Evolutionary conservation across 2,888 invertebrate genomes (phyloP).

Genomic region (Anoplius nigerrimus): DNA sequence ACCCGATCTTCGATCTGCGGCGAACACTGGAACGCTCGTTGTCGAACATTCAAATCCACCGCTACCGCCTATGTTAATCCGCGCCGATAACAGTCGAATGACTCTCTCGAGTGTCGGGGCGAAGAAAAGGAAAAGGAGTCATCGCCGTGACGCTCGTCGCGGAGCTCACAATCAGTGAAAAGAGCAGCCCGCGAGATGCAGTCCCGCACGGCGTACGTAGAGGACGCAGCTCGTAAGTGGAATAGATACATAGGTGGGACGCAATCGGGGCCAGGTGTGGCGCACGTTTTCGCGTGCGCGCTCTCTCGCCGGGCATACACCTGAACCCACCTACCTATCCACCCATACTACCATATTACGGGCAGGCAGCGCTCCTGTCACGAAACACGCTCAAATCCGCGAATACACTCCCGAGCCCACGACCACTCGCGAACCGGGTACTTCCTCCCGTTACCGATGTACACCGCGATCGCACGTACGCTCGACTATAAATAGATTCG

Average conservation of each 20-base stretch:
- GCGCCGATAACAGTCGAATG: too few relatives aligned
- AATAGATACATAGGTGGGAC: slow-evolving; percentile 63
- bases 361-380: not conserved
- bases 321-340: too few relatives aligned
- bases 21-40: not conserved
- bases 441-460: slow-evolving; percentile 1
- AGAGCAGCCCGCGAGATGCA: too few relatives aligned
- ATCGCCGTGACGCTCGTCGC: slow-evolving; percentile 11
- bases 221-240: slow-evolving; percentile 53
- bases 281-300: slow-evolving; percentile 54
- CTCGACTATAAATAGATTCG: slow-evolving; percentile 69
- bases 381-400: slow-evolving; percentile 6
- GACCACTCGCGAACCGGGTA: slow-evolving; percentile 28
- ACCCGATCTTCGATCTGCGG: too few relatives aligned
- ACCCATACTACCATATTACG: too few relatives aligned
- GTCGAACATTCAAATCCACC: too few relatives aligned
- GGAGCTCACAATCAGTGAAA: slow-evolving; percentile 12
- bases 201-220: slow-evolving; percentile 16
- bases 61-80: too few relatives aligned
- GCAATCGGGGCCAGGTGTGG: slow-evolving; percentile 71
- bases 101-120: slow-evolving; percentile 3
- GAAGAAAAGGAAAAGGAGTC: not conserved
- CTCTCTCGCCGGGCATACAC: slow-evolving; percentile 25
- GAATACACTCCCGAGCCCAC: slow-evolving; percentile 10
- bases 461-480: slow-evolving; percentile 34